Base-by-base conservation (phyloP, 2,888 invertebrate genomes). In the Harmothoe impar region DNA sequence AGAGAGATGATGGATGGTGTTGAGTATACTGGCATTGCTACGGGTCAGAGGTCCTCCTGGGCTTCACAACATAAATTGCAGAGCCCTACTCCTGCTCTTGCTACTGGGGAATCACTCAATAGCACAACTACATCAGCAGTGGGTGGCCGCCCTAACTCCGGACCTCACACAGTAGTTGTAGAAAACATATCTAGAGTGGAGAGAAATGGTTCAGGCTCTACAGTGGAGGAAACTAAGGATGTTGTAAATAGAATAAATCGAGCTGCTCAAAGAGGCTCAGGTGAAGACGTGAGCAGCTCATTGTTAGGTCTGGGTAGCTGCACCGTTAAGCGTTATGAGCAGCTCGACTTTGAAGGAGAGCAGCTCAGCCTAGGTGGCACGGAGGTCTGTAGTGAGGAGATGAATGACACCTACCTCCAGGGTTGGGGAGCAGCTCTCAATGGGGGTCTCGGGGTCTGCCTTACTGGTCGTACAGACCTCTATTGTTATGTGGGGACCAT, bases 281-380 rank as follows among this genome's bases (percentile, higher is more conserved):
- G 29, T 72, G 72, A 29, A 25, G 25, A 25, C 25, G 25, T 72
- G 72, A 72, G 72, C 72, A 72, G 25, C 72, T 72, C 72, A 72
- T 15, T 29, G 72, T n/a, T 62, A 20, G 62, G 62, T 12, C 54
- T n/a, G 17, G 68, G n/a, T 12, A 68, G n/a, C n/a, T 5, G 68
- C 5, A n/a, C 68, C 68, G 12, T 12, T n/a, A 12, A 68, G n/a
- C 68, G n/a, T 12, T 12, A 68, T n/a, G 68, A 68, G 68, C 68
- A 17, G 68, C 20, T 68, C 68, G n/a, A n/a, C n/a, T 23, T n/a
- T 23, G 68, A 68, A 52, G 62, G 62, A 3, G 23, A 62, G 62
- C 23, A 62, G 62, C 62, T 62, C 20, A 20, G 20, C 62, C 20
- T n/a, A n/a, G 62, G 3, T 3, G 20, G 62, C n/a, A 25, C 0